Base-by-base conservation (phyloP, 2,888 invertebrate genomes). In the Diadegma fenestrale region DNA sequence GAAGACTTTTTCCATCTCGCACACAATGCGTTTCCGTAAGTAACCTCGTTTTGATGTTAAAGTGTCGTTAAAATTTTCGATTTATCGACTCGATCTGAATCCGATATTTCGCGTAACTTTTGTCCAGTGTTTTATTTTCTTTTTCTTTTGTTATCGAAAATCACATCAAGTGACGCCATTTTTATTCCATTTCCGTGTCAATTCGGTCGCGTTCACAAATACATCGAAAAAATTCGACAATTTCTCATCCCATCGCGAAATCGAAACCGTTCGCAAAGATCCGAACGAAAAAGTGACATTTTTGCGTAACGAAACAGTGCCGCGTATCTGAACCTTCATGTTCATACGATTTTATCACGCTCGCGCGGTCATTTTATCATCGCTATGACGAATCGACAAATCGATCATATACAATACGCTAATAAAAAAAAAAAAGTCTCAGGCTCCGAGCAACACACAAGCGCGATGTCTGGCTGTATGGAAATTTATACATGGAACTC, bases 341-440 rank as follows among this genome's bases (percentile, higher is more conserved):
- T 64, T 37, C 37, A 26, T 30, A 43, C 8, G 12, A 64, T 48
- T 66, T 43, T 48, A 63, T 63, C 72, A 19, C 66, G 66, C 41
- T 61, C 41, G 43, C 41, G 43, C 33, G 33, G 19, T 69, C 26
- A 26, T 19, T 73, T 78, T 72, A 61, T 72, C 66, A 19, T 26
- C 66, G 58, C 41, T 51, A 19, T 68, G 73, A 69, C 72, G 54
- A 84, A 80, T 77, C 73, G 73, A 85, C 78, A 78, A 75, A 78
- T 85, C 66, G 80, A 69, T 69, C 63, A 78, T 72, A 37, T 63
- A 43, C 73, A 78, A 81, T 78, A 22, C 66, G 84, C 71, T 66
- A 71, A 66, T 33, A 69, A 71, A 71, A 43, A 37, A 69, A 71
- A 71, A 43, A 37, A 33, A n/a, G 17, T 41, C 19, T 37, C 63